These are phyloP conservation scores for Lepetodrilus schrolli DNA, from an alignment of 2,888 invertebrate genomes.

Conservation along the genomic window DNA sequence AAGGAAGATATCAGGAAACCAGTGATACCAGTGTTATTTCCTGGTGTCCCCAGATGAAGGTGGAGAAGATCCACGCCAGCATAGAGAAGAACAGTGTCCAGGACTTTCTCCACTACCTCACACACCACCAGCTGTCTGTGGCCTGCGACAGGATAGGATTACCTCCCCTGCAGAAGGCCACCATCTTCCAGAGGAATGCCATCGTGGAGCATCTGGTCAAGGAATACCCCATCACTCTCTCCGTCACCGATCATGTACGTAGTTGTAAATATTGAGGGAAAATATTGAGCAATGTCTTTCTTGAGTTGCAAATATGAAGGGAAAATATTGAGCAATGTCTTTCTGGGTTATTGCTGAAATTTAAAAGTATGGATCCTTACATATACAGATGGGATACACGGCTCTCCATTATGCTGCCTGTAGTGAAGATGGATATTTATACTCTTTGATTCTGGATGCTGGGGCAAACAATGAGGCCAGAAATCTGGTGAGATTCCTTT, in stretches of 20 bases:
- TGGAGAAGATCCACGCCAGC: not conserved
- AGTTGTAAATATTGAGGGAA: too few species aligned
- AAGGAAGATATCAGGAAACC: too few species aligned
- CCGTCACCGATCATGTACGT: slow-evolving; percentile 53
- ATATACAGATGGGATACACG: slow-evolving; percentile 36
- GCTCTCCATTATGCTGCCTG: slow-evolving; percentile 39
- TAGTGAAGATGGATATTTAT: slow-evolving; percentile 21
- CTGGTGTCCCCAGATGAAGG: not conserved
- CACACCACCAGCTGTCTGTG: slow-evolving; percentile 24
- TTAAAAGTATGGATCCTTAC: too few species aligned
- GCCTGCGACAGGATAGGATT: slow-evolving; percentile 55
- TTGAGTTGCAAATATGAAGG: too few species aligned
- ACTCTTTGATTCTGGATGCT: slow-evolving; percentile 4
- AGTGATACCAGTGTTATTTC: too few species aligned
- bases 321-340: too few species aligned
- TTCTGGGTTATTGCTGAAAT: too few species aligned
- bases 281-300: too few species aligned
- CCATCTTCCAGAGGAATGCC: slow-evolving; percentile 46
- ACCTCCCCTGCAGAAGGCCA: slow-evolving; percentile 58
- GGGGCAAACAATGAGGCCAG: slow-evolving; percentile 24
- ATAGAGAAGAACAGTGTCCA: not conserved
- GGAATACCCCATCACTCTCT: slow-evolving; percentile 46
- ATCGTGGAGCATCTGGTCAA: slow-evolving; percentile 46
- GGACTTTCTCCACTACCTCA: not conserved
- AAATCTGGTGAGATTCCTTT: slow-evolving; percentile 35